Evolutionary conservation across 2,797 vertebrate species (phyloP).

Genomic region (Sebastes kiyomatsui): DNA sequence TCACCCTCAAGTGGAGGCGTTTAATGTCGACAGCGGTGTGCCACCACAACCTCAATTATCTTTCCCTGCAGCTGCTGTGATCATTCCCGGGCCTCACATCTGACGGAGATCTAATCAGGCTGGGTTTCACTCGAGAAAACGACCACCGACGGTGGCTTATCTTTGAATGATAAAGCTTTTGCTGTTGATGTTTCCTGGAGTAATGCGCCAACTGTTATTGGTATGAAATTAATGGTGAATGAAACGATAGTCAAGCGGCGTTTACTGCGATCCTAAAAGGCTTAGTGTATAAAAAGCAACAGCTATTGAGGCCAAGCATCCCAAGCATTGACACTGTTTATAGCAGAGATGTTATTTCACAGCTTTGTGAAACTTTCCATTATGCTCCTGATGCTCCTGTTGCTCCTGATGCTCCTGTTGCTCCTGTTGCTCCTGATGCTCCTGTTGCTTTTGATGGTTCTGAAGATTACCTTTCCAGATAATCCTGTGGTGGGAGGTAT

Average conservation of each 20-base stretch:
- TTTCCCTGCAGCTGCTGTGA: constrained; percentile 4
- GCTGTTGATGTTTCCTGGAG: not conserved
- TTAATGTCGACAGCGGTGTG: constrained; percentile 38
- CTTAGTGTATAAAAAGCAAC: not conserved
- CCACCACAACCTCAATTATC: constrained; percentile 59
- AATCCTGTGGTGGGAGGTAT: too few relatives aligned
- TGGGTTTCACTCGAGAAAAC: not conserved
- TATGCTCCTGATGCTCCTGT: too few relatives aligned
- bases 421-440: too few relatives aligned
- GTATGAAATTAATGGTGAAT: not conserved
- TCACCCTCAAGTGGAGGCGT: constrained; percentile 66
- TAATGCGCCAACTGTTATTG: not conserved
- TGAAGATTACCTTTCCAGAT: too few relatives aligned
- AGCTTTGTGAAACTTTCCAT: not conserved
- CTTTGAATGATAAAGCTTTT: not conserved
- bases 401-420: too few relatives aligned
- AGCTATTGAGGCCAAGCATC: not conserved
- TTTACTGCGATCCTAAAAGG: not conserved
- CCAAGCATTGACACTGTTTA: not conserved
- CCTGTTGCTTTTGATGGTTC: too few relatives aligned
- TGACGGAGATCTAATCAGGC: not conserved
- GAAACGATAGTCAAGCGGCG: not conserved
- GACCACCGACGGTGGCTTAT: not conserved
- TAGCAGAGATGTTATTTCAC: not conserved
- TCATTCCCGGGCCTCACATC: not conserved